Percentiles rank a stretch among this genome's conserved stretches.
Evolutionary conservation across 1,140 invertebrate genomes (phyloP).

Genomic region (Scylla paramamosain): DNA sequence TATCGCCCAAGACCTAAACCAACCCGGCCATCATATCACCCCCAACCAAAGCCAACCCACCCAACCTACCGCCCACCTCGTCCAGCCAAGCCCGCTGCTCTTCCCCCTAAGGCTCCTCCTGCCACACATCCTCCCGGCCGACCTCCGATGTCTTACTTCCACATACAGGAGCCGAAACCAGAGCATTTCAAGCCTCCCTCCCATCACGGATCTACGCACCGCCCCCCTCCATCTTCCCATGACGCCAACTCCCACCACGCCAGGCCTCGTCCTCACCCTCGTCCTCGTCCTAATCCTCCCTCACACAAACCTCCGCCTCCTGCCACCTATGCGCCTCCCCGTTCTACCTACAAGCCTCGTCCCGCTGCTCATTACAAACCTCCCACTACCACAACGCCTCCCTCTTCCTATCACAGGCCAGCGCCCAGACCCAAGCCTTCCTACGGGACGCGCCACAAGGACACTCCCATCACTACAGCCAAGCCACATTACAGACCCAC

Average conservation of each 20-base stretch:
- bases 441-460: neutral
- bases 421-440: neutral
- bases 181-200: constrained; percentile 52
- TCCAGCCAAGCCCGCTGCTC: neutral
- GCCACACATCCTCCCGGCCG: neutral
- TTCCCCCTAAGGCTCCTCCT: neutral
- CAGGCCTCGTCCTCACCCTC: neutral
- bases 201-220: constrained; percentile 8
- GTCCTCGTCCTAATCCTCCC: neutral
- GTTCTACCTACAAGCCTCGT: neutral
- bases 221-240: neutral
- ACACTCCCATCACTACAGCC: neutral
- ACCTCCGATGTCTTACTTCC: constrained; percentile 55
- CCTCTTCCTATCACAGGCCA: neutral
- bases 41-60: neutral
- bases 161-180: constrained; percentile 59
- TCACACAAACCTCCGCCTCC: constrained; percentile 18
- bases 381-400: neutral
- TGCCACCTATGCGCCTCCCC: neutral
- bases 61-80: neutral
- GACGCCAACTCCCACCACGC: neutral
- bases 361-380: neutral
- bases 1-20: too few species aligned
- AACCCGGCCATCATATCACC: neutral
- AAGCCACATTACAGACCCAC: constrained; percentile 43